Base-by-base conservation (phyloP, 2,797 vertebrate species). In the Perdix hodgsoniae region DNA sequence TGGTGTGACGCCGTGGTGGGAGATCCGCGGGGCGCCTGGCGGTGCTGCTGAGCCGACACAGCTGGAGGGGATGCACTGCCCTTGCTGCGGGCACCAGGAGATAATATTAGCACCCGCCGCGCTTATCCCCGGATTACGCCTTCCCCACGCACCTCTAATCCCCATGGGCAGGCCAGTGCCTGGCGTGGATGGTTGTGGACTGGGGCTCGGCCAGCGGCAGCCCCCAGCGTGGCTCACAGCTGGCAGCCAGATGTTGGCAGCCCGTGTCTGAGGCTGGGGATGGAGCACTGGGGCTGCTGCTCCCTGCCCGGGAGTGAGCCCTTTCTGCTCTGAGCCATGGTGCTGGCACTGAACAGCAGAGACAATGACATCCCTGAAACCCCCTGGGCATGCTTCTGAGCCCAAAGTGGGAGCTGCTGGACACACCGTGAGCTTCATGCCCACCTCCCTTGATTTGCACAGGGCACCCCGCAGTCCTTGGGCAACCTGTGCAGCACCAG, bases 71-170 rank as follows among this genome's bases (percentile, higher is more conserved):
- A 18, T 31, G 52, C 29, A 19, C 66, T 95, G 96, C 37, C 96
- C 96, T 97, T 97, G 96, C 82, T 80, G 87, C 2, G 70, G 90
- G 94, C 88, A 94, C 57, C 82, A 94, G 3, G 56, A 94, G 91
- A 96, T 95, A 96, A 96, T 94, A 96, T 96, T 96, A 96, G 96
- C 95, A 92, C 88, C 84, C 26, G 75, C 90, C 76, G 15, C 29
- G 16, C 92, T 97, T 94, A 97, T 95, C 95, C 89, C 56, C 18
- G 96, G 96, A 97, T 97, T 96, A 97, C 40, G 75, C 95, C 50
- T 17, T 87, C 92, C 87, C 93, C 57, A 29, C 17, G 39, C 87
- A 88, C 77, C 82, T 83, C 94, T 97, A 97, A 97, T 96, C 96
- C 94, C 40, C 45, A 12, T 7, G 14, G 90, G 92, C 92, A 64